These are phyloP conservation scores for Cryptus viduatorius DNA, from an alignment of 2,888 invertebrate genomes.

Conservation along the genomic window DNA sequence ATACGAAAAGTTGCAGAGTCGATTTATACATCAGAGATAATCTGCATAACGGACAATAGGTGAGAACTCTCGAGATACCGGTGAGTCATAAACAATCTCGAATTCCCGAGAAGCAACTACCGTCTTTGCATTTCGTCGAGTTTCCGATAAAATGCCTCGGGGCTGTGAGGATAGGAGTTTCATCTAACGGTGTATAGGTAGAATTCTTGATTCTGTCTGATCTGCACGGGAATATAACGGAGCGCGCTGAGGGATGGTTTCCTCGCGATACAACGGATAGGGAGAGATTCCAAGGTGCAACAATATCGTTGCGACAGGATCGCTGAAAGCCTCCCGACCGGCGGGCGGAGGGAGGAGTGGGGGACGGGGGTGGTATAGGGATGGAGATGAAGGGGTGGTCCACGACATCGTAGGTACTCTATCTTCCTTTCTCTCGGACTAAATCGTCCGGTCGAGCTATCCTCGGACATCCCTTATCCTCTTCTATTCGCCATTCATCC, in stretches of 20 bases:
- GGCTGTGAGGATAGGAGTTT: background rate
- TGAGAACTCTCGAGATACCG: background rate
- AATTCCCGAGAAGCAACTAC: background rate
- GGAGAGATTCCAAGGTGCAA: slow-evolving; percentile 35
- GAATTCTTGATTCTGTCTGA: slow-evolving; percentile 8
- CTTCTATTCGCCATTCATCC: slow-evolving; percentile 31
- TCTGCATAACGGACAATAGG: background rate
- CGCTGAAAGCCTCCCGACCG: slow-evolving; percentile 7
- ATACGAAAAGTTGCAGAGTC: background rate
- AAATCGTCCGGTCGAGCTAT: slow-evolving; percentile 23
- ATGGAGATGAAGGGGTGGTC: background rate
- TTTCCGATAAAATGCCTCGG: slow-evolving; percentile 8
- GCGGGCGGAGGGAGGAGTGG: no score
- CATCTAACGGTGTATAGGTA: background rate
- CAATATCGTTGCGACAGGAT: slow-evolving; percentile 33
- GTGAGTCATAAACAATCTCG: slow-evolving; percentile 8
- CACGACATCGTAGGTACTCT: slow-evolving; percentile 5
- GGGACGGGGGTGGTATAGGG: no score
- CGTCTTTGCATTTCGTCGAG: slow-evolving; percentile 15
- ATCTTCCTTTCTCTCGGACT: slow-evolving; percentile 27
- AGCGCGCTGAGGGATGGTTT: slow-evolving; percentile 2
- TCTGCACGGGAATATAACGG: background rate
- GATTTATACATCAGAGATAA: background rate
- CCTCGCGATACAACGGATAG: background rate
- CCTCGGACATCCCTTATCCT: slow-evolving; percentile 19